Evolutionary conservation across 2,797 vertebrate species (phyloP), one percentile per base, ranked within the genome.

Genomic region (Gorsachius magnificus): DNA sequence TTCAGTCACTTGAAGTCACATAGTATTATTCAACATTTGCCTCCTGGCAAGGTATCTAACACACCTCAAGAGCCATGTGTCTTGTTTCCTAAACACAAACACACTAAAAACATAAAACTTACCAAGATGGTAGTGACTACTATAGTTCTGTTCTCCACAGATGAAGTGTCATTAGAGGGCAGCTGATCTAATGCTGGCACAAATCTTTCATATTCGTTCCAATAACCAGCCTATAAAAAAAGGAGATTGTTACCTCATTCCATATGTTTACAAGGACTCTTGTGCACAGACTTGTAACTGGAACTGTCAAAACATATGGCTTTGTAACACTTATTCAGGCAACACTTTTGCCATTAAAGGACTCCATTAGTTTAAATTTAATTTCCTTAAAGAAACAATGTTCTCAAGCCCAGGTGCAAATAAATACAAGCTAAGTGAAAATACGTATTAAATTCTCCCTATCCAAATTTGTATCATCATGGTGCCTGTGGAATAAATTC

Each of bases 111-210:
- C 46, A 45, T 38, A 50, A 98, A 98, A 99, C 99, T 99, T 99
- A 99, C 99, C 99, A 99, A 99, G 98, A 99, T 99, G 98, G 99
- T 99, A 97, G 99, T 99, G 98, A 99, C 99, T 97, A 99, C 99
- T 97, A 99, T 99, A 94, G 99, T 99, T 98, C 99, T 98, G 97
- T 99, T 99, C 98, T 99, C 99, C 98, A 99, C 98, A 91, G 99
- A 99, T 43, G 99, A 99, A 91, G 98, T 98, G 92, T 99, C 99
- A 98, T 99, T 99, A 98, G 98, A 98, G 65, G 98, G 98, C 97
- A 99, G 99, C 96, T 98, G 98, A 97, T 99, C 99, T 94, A 99
- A 98, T 95, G 99, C 98, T 98, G 99, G 99, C 98, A 99, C 99
- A 98, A 99, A 99, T 96, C 99, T 98, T 91, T 99, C 98, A 98